These are phyloP conservation scores for Heteronetta atricapilla DNA, from an alignment of 2,113 vertebrate species.

Conservation along the genomic window DNA sequence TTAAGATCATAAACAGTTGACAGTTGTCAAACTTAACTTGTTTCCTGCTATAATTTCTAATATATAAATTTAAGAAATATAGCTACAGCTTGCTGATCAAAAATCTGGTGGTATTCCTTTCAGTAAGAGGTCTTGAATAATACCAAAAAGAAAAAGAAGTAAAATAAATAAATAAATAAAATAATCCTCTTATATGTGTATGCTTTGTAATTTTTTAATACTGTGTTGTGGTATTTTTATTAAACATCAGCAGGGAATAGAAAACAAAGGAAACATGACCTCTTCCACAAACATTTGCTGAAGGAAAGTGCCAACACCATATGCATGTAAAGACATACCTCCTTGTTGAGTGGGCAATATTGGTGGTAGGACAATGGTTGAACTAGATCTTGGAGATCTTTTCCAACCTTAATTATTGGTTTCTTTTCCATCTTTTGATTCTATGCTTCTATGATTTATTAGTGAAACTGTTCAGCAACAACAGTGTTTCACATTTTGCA, in stretches of 20 bases:
- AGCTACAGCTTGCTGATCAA: background rate
- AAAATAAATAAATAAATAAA: no score
- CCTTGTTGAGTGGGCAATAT: background rate
- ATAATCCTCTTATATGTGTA: background rate
- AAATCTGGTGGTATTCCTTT: background rate
- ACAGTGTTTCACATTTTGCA: no score
- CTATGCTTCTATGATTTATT: background rate
- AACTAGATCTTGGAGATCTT: no score
- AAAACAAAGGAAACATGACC: background rate
- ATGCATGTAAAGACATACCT: background rate
- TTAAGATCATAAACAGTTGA: no score
- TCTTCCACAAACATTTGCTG: rapidly evolving
- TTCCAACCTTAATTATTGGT: no score
- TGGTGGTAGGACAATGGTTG: no score
- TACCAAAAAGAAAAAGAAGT: background rate
- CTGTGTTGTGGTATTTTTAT: no score
- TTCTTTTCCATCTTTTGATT: no score
- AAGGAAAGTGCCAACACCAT: background rate
- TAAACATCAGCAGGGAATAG: background rate
- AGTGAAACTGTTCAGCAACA: background rate
- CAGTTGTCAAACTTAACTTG: background rate
- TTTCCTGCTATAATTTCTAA: background rate
- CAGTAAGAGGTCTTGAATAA: background rate
- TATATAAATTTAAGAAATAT: background rate
- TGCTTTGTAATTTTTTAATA: background rate